phyloP scores from a whole-genome alignment of 1,140 invertebrate species.

The Pseudobourletiella spinata region DNA sequence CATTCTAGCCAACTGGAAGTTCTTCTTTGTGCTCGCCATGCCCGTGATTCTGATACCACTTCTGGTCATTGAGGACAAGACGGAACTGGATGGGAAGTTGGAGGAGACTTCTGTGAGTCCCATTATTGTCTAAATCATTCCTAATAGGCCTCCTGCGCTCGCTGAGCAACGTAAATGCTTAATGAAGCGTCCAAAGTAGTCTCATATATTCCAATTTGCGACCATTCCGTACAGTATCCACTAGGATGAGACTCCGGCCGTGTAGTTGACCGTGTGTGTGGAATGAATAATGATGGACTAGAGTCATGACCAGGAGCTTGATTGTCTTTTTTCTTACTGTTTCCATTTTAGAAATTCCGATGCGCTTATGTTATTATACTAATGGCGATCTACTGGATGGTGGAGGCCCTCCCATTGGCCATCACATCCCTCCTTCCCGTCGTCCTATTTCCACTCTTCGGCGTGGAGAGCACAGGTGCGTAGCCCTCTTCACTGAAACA shows the following conservation, averaged over 20 bases:
- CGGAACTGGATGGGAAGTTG: neutral
- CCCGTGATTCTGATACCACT: conserved; percentile 26
- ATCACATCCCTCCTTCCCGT: conserved; percentile 74
- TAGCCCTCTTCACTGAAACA: too few species aligned
- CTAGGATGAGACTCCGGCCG: too few species aligned
- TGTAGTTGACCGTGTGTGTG: too few species aligned
- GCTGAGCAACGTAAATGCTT: neutral
- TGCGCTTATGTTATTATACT: conserved; percentile 69
- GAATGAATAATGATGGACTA: too few species aligned
- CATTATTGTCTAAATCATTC: too few species aligned
- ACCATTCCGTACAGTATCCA: too few species aligned
- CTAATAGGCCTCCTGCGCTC: neutral
- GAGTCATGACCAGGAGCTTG: too few species aligned
- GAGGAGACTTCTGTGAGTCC: conserved; percentile 8
- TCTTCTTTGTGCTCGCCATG: conserved; percentile 19
- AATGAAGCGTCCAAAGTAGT: neutral
- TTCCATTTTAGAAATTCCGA: conserved; percentile 40
- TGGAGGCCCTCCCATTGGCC: conserved; percentile 67
- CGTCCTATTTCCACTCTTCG: conserved; percentile 67
- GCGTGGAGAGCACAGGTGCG: conserved; percentile 53
- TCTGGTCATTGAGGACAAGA: conserved; percentile 20
- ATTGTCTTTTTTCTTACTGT: neutral
- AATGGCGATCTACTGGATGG: conserved; percentile 78
- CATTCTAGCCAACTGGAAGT: conserved; percentile 30
- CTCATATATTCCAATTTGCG: too few species aligned